Conservation (phyloP, 2,113 vertebrate species). For the Urocolius indicus region DNA sequence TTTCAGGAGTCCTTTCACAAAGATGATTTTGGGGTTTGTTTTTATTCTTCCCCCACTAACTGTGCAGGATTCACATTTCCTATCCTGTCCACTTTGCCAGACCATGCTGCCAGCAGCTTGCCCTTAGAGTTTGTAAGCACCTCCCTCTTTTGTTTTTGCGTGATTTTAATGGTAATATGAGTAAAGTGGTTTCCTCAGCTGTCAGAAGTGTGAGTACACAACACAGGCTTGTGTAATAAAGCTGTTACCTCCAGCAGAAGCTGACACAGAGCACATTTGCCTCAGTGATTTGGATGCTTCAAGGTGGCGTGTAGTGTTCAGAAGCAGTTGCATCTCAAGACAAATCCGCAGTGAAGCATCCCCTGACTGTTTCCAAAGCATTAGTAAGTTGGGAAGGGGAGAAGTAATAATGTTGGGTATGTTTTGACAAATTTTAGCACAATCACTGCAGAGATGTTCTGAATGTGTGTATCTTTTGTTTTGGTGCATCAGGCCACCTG, state of each 20-base stretch:
- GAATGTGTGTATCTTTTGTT: background rate
- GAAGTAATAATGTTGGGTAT: background rate
- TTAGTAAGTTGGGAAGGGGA: background rate
- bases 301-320: background rate
- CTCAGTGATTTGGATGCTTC: background rate
- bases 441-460: accelerated
- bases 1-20: too few species aligned
- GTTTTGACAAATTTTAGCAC: background rate
- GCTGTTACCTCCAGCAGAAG: background rate
- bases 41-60: too few species aligned
- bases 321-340: background rate
- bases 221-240: background rate
- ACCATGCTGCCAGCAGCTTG: accelerated
- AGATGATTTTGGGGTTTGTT: too few species aligned
- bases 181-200: background rate
- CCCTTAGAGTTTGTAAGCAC: background rate
- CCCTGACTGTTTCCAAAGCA: background rate
- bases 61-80: too few species aligned
- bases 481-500: background rate
- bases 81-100: background rate
- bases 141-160: background rate
- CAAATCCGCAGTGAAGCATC: background rate
- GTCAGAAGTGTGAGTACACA: background rate
- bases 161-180: background rate
- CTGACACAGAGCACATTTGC: background rate